Conservation (phyloP, 2,888 invertebrate genomes). For the Cheilosia grossa region DNA sequence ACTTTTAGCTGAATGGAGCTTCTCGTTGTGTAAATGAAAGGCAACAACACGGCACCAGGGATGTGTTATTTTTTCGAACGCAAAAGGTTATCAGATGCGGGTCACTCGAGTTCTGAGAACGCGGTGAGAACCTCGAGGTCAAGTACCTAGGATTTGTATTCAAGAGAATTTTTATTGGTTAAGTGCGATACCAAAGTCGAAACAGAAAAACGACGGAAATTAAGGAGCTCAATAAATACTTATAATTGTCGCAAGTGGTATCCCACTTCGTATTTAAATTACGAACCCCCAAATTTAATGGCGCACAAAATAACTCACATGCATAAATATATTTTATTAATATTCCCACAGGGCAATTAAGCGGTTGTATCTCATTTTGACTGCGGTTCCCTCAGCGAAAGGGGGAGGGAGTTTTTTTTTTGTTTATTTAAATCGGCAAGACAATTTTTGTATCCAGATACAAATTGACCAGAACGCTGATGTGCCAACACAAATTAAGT, state of each 20-base stretch:
- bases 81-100: conserved; percentile 59
- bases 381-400: background rate
- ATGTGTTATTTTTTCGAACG: conserved; percentile 34
- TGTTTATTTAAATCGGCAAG: conserved; percentile 45
- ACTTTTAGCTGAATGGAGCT: conserved; percentile 71
- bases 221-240: conserved; percentile 63
- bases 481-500: conserved; percentile 69
- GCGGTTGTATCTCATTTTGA: conserved; percentile 57
- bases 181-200: conserved; percentile 20
- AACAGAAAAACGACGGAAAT: conserved; percentile 63
- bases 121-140: conserved; percentile 69
- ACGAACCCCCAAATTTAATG: conserved; percentile 21
- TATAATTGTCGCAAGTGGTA: conserved; percentile 56
- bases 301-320: conserved; percentile 49
- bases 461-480: conserved; percentile 71
- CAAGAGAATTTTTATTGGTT: conserved; percentile 30
- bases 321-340: conserved; percentile 48
- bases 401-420: conserved; percentile 3
- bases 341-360: conserved; percentile 69
- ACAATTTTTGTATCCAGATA: conserved; percentile 60
- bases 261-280: background rate
- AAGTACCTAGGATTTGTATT: conserved; percentile 50
- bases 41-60: conserved; percentile 17
- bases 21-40: conserved; percentile 22
- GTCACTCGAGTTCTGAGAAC: conserved; percentile 49